Evolutionary conservation across 2,888 invertebrate genomes (phyloP).

Genomic region (Caenorhabditis sp.): DNA sequence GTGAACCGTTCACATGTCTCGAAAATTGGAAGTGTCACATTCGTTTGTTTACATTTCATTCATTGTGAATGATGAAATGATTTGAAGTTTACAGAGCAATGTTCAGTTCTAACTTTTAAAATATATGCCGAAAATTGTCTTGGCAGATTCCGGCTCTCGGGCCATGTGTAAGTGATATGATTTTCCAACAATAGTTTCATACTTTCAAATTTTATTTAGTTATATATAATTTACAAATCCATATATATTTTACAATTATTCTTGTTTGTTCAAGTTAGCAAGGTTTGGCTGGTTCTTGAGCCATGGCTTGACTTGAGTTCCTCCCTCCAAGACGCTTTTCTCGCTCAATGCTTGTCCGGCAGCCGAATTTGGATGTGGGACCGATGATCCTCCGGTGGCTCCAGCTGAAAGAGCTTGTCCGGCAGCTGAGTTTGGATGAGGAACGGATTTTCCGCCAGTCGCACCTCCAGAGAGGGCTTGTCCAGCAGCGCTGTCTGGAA

Average conservation of each 20-base stretch:
- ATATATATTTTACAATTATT: background rate
- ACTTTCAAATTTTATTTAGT: background rate
- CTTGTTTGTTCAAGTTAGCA: background rate
- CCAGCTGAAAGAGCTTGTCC: constrained; percentile 13
- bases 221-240: background rate
- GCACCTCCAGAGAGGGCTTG: constrained; percentile 25
- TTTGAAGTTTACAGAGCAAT: no score
- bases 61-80: no score
- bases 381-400: constrained; percentile 18
- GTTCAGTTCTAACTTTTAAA: no score
- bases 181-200: background rate
- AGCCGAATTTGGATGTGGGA: constrained; percentile 39
- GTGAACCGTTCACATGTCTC: no score
- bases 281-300: constrained; percentile 44
- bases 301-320: constrained; percentile 49
- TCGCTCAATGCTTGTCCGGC: constrained; percentile 23
- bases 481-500: constrained; percentile 38
- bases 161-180: no score
- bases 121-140: no score
- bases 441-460: constrained; percentile 16
- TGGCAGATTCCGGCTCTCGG: no score
- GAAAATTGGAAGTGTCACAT: no score
- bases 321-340: constrained; percentile 42
- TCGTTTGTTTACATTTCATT: no score
- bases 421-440: constrained; percentile 19